Evolutionary conservation across 35 echinoderm and acorn worm species (phyloP).

Genomic region (Lytechinus variegatus): DNA sequence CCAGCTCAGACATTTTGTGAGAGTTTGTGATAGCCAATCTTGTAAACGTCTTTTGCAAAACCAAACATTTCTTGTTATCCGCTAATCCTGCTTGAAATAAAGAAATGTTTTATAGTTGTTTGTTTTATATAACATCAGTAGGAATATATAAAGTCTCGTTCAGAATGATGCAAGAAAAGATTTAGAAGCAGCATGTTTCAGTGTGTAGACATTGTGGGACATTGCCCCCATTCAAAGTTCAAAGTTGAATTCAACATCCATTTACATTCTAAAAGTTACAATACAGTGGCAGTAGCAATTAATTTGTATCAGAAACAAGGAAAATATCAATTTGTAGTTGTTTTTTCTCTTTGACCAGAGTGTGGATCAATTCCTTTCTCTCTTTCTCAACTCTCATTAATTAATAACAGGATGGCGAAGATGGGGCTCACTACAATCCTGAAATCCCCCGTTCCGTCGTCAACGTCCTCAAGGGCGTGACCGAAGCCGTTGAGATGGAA

Average conservation of each 20-base stretch:
- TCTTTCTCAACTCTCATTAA: neutral
- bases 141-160: too few relatives aligned
- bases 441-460: neutral
- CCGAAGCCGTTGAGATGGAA: neutral
- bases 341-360: neutral
- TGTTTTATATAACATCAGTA: too few relatives aligned
- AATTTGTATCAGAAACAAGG: too few relatives aligned
- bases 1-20: neutral
- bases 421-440: neutral
- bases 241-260: too few relatives aligned
- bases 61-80: neutral
- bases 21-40: neutral
- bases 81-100: neutral
- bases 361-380: neutral
- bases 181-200: too few relatives aligned
- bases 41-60: neutral
- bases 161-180: too few relatives aligned
- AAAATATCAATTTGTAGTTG: too few relatives aligned
- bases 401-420: conserved; percentile 21
- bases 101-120: too few relatives aligned
- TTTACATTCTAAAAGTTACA: too few relatives aligned
- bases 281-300: too few relatives aligned
- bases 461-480: conserved; percentile 1
- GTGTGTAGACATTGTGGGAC: too few relatives aligned
- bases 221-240: too few relatives aligned